Percentiles rank a stretch among this genome's conserved stretches.
These are phyloP conservation scores for Ectropis crepuscularia DNA, from an alignment of 2,888 invertebrate species.

Conservation along the genomic window DNA sequence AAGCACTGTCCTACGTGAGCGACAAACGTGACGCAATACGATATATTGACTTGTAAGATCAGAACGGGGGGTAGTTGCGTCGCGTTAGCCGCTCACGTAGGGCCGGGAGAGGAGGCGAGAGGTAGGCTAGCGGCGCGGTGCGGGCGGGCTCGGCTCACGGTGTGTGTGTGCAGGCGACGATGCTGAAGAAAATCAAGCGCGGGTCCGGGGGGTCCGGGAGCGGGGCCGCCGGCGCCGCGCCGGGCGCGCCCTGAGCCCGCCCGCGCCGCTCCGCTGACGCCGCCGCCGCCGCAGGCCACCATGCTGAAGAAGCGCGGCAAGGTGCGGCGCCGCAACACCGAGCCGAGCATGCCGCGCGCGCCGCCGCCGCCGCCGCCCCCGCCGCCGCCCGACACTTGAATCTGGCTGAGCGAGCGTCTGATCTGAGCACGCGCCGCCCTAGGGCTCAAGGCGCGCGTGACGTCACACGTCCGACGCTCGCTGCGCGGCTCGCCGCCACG, in stretches of 20 bases:
- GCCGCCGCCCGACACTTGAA: slow-evolving; percentile 86
- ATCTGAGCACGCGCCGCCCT: slow-evolving; percentile 82
- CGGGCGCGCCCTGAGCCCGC: slow-evolving; percentile 82
- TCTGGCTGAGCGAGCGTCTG: slow-evolving; percentile 90
- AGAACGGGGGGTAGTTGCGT: slow-evolving; percentile 36
- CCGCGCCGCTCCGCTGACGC: slow-evolving; percentile 63
- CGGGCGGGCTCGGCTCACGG: slow-evolving; percentile 53
- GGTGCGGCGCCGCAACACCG: slow-evolving; percentile 98
- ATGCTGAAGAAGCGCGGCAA: slow-evolving; percentile 99
- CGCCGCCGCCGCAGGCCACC: slow-evolving; percentile 91
- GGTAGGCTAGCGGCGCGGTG: slow-evolving; percentile 43
- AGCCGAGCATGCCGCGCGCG: slow-evolving; percentile 88
- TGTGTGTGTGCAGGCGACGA: slow-evolving; percentile 94
- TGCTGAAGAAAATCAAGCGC: slow-evolving; percentile 99
- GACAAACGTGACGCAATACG: too few relatives aligned
- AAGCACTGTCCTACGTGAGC: too few relatives aligned
- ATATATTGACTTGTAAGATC: too few relatives aligned
- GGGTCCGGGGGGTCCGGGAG: slow-evolving; percentile 89
- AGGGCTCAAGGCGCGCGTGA: slow-evolving; percentile 75
- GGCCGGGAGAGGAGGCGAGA: slow-evolving; percentile 28
- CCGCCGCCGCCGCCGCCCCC: slow-evolving; percentile 67
- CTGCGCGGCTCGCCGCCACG: slow-evolving; percentile 45
- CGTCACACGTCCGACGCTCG: slow-evolving; percentile 63
- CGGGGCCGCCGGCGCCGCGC: slow-evolving; percentile 76
- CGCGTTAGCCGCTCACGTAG: slow-evolving; percentile 33